These are phyloP conservation scores for Loriculus beryllinus DNA, from an alignment of 2,797 vertebrate genomes.

Conservation along the genomic window DNA sequence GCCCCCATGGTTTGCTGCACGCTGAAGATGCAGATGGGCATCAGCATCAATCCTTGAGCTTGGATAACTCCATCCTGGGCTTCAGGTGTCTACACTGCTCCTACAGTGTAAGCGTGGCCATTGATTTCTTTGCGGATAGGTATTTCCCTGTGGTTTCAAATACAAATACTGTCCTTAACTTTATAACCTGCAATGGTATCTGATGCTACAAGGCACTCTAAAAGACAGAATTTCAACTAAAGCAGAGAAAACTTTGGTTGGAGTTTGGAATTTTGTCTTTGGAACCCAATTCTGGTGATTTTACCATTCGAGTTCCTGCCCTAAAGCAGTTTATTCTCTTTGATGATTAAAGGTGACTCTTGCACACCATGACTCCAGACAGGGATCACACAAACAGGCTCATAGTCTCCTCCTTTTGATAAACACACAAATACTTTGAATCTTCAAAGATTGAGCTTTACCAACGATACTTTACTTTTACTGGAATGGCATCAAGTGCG, in stretches of 20 bases:
- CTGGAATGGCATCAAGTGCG: neutral
- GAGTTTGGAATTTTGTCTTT: neutral
- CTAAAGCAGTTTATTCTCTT: neutral
- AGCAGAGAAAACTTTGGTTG: neutral
- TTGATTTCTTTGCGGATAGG: neutral
- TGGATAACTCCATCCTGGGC: neutral
- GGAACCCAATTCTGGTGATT: neutral
- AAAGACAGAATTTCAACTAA: neutral
- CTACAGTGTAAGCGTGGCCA: neutral
- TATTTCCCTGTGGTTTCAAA: neutral
- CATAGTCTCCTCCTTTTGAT: neutral
- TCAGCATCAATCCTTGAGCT: neutral
- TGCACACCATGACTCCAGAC: neutral
- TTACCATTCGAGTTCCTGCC: neutral
- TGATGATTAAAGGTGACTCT: neutral
- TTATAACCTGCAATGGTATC: neutral
- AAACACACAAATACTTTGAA: neutral
- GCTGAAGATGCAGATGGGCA: neutral
- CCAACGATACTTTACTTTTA: neutral
- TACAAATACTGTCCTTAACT: neutral
- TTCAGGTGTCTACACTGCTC: neutral
- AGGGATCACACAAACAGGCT: neutral
- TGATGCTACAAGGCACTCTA: neutral
- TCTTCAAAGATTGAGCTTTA: neutral
- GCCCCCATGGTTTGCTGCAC: neutral